Evolutionary conservation across 2,797 vertebrate species (phyloP).

Genomic region (Typhlichthys eigenmanni): DNA sequence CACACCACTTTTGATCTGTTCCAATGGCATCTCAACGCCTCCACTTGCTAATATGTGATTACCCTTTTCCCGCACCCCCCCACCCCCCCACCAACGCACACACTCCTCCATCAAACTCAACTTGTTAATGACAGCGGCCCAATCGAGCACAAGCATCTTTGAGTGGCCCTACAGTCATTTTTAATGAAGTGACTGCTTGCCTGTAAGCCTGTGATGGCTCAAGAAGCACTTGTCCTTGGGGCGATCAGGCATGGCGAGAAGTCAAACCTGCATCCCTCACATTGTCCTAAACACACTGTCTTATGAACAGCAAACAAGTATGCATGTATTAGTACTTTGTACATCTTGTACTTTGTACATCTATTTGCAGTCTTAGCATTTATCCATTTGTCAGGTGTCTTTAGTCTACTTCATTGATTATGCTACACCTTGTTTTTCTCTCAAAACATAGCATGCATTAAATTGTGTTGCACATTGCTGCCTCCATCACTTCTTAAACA

Average conservation of each 20-base stretch:
- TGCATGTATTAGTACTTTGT: too few species aligned
- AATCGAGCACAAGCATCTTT: slow-evolving; percentile 24
- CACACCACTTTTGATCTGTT: slow-evolving; percentile 42
- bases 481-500: too few species aligned
- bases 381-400: too few species aligned
- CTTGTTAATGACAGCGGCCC: slow-evolving; percentile 39
- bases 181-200: slow-evolving; percentile 44
- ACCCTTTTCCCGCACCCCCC: too few species aligned
- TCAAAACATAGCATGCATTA: too few species aligned
- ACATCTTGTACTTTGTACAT: too few species aligned
- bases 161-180: slow-evolving; percentile 22
- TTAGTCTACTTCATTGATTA: too few species aligned
- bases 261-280: slow-evolving; percentile 1
- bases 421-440: too few species aligned
- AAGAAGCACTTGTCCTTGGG: slow-evolving; percentile 25
- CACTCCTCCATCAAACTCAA: not conserved
- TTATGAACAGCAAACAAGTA: slow-evolving; percentile 3
- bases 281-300: slow-evolving; percentile 8
- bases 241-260: not conserved
- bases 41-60: slow-evolving; percentile 4
- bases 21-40: slow-evolving; percentile 36
- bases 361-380: too few species aligned
- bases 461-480: too few species aligned
- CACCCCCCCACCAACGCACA: too few species aligned
- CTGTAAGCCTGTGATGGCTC: slow-evolving; percentile 27